phyloP scores from a whole-genome alignment of 2,888 invertebrate species.

The Ashinkailepas kermadecensis region DNA sequence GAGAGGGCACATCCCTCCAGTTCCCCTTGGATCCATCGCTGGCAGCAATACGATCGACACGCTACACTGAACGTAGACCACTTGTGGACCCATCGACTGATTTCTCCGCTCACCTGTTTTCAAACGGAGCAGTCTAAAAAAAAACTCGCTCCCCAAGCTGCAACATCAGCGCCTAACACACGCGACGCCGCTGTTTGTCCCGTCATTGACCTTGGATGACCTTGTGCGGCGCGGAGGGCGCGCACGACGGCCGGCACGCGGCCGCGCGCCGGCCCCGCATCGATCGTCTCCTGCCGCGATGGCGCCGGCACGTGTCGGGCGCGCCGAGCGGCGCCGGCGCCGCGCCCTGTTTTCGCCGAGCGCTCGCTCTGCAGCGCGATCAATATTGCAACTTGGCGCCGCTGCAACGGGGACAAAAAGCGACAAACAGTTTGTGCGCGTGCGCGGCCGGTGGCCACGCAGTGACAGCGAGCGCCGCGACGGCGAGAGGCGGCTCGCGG shows the following conservation, averaged over 20 bases:
- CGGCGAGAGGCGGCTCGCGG: neutral
- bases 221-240: neutral
- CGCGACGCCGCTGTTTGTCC: neutral
- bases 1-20: too few relatives aligned
- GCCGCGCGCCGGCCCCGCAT: neutral
- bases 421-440: neutral
- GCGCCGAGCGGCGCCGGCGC: neutral
- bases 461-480: neutral
- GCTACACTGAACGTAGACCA: too few relatives aligned
- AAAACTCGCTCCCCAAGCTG: too few relatives aligned
- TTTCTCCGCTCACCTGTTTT: too few relatives aligned
- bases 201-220: neutral
- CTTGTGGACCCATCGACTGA: too few relatives aligned
- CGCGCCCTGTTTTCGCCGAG: neutral
- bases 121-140: too few relatives aligned
- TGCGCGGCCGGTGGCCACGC: neutral
- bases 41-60: too few relatives aligned
- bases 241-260: neutral
- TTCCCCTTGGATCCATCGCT: too few relatives aligned
- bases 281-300: neutral
- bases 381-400: slow-evolving; percentile 5
- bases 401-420: slow-evolving; percentile 8
- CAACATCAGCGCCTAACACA: too few relatives aligned
- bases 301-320: neutral
- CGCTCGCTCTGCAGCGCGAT: neutral